A percentile compares a stretch with the other conserved stretches of the same genome.
These are phyloP conservation scores for Phylloscopus collybita DNA, from an alignment of 2,797 vertebrate genomes.

Conservation along the genomic window DNA sequence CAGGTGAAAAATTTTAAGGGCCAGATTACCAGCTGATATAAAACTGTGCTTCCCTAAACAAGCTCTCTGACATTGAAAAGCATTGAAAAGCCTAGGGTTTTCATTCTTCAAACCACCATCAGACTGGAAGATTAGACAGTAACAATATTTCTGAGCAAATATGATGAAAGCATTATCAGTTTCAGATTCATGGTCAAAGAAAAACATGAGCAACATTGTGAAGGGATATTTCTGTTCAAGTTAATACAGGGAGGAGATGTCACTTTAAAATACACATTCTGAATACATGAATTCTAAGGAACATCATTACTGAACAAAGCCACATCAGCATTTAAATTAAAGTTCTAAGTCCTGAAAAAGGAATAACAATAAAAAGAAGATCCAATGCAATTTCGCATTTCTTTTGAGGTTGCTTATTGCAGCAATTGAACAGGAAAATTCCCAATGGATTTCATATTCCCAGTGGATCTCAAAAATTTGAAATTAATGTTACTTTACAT, in stretches of 20 bases:
- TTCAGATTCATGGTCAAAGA: not conserved
- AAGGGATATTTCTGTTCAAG: not conserved
- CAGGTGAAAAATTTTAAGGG: not conserved
- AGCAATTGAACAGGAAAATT: not conserved
- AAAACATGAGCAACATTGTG: not conserved
- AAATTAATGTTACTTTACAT: not conserved
- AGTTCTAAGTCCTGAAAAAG: not conserved
- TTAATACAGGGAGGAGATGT: not conserved
- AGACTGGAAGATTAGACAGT: not conserved
- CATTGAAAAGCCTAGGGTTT: not conserved
- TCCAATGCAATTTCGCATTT: not conserved
- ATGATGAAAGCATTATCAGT: not conserved
- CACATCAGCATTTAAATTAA: constrained; percentile 21
- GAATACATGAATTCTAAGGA: not conserved
- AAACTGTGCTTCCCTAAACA: not conserved
- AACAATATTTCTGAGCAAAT: not conserved
- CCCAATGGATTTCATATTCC: not conserved
- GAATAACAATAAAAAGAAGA: not conserved
- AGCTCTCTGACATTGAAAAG: not conserved
- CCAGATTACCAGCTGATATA: not conserved
- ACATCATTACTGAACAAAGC: not conserved
- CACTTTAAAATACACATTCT: not conserved
- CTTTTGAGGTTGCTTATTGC: not conserved
- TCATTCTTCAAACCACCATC: not conserved
- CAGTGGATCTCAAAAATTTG: not conserved